Conservation (phyloP, 2,113 vertebrate genomes). For the Pedionomus torquatus region DNA sequence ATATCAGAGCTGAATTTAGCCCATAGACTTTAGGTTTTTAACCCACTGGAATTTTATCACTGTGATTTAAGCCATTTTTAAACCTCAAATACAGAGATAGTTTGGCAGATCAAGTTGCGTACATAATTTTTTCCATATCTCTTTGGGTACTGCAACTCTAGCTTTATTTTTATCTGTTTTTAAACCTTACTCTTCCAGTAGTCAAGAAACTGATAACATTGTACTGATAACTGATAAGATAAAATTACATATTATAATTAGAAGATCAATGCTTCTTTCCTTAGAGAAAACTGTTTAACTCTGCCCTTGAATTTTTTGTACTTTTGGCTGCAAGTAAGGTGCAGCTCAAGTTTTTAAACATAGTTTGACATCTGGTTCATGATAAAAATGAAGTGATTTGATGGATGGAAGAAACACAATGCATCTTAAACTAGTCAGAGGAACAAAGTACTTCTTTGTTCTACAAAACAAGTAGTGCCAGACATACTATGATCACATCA, state of each 20-base stretch:
- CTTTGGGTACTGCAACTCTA: background rate
- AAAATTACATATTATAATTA: background rate
- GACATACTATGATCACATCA: background rate
- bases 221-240: background rate
- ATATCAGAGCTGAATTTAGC: background rate
- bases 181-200: background rate
- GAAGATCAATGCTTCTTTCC: background rate
- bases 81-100: background rate
- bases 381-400: conserved; percentile 5
- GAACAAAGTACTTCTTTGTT: background rate
- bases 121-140: background rate
- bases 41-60: background rate
- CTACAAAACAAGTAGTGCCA: background rate
- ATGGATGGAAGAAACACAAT: background rate
- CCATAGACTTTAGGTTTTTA: background rate
- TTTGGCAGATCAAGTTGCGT: background rate
- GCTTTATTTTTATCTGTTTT: background rate
- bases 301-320: background rate
- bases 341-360: background rate
- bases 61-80: background rate
- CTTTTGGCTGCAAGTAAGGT: background rate
- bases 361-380: background rate
- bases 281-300: background rate
- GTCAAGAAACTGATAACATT: background rate
- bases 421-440: background rate